Conservation (phyloP, 2,113 vertebrate species). For the Xiphias gladius region DNA sequence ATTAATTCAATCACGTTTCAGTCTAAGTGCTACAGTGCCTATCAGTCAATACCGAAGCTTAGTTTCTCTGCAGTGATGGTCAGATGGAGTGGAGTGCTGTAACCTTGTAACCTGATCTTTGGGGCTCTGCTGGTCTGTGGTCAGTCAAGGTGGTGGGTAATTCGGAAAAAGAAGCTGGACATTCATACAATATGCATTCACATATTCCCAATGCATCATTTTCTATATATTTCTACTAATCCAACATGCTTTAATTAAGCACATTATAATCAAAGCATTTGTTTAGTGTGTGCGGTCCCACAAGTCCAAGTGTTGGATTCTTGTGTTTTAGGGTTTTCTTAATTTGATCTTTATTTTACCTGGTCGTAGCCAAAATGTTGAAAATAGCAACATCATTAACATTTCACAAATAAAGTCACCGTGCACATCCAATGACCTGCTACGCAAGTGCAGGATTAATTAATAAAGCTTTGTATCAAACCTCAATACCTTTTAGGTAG, state of each 20-base stretch:
- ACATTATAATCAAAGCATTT: not conserved
- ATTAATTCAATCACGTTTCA: conserved; percentile 71
- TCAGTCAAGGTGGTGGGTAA: conserved; percentile 31
- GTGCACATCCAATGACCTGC: not conserved
- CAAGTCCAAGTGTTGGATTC: not conserved
- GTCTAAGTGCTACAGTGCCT: conserved; percentile 62
- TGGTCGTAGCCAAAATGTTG: not conserved
- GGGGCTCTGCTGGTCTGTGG: conserved; percentile 57
- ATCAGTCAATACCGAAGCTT: conserved; percentile 65
- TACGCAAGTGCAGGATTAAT: not conserved
- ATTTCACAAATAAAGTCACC: not conserved
- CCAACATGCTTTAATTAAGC: not conserved
- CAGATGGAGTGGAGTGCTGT: conserved; percentile 51
- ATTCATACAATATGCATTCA: conserved; percentile 16
- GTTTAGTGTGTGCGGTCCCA: not conserved
- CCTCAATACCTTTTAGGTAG: not conserved
- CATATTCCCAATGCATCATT: not conserved
- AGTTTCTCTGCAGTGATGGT: conserved; percentile 52
- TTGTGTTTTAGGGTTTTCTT: not conserved
- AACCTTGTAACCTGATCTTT: conserved; percentile 70
- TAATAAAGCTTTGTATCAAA: not conserved
- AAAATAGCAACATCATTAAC: not conserved
- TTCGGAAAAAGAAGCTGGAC: conserved; percentile 30
- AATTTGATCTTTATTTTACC: not conserved
- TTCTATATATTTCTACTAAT: not conserved